Base-by-base conservation (phyloP, 2,888 invertebrate genomes). In the Maniola hyperantus region DNA sequence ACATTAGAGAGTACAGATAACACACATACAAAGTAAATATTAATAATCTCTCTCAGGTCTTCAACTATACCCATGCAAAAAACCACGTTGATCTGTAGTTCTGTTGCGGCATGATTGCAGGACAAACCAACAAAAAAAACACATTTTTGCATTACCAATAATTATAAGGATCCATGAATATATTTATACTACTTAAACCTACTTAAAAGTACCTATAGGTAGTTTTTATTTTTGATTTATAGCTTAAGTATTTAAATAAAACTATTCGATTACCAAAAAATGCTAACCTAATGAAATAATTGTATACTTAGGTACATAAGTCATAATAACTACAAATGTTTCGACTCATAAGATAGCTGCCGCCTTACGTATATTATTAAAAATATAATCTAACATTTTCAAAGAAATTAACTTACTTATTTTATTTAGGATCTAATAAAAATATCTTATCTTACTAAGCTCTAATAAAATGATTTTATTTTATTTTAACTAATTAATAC, bases 221-320 rank as follows among this genome's bases (percentile, higher is more conserved):
- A 20, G 18, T 10, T 20, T 20, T 5, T 20, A 50, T 20, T 50
- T 20, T 8, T 20, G 20, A 10, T 10, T 20, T 11, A 20, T 11
- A 20, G 11, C 10, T 20, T 51, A 26, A 26, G 13, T 53, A 7
- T 6, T 6, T 53, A 33, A 26, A 51, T 53, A 53, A 53, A 53
- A 33, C 51, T 53, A 13, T 53, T n/a, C 33, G 51, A 53, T 53
- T 53, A 53, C 51, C 51, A 33, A 53, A 20, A 53, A 26, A 53
- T 33, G n/a, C 33, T 6, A 53, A 26, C 4, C 26, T 26, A 26
- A 1, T 4, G 13, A 18, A 5, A 5, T 13, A 13, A n/a, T 42
- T n/a, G n/a, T 44, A 44, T n/a, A n/a, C 6, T 5, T 44, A 44
- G 5, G 44, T 13, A n/a, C n/a, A n/a, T n/a, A n/a, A n/a, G 2